Evolutionary conservation across 2,888 invertebrate species (phyloP).

Genomic region (Cephus rjabovi): DNA sequence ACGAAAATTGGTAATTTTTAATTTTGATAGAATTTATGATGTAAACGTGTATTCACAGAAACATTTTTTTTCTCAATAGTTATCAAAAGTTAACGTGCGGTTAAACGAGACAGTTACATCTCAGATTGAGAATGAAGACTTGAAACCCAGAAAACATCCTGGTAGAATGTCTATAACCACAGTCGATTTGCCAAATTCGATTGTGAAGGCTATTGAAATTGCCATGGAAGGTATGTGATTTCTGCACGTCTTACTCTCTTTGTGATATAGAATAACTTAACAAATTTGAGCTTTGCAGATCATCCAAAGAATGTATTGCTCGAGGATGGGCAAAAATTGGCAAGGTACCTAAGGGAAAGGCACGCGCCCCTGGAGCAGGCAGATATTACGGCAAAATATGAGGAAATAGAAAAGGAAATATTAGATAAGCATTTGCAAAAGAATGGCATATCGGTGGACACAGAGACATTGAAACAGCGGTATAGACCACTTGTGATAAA

Average conservation of each 20-base stretch:
- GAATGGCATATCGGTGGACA: slow-evolving; percentile 61
- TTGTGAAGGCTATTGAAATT: slow-evolving; percentile 71
- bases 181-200: slow-evolving; percentile 72
- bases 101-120: slow-evolving; percentile 69
- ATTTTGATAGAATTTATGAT: not conserved
- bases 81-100: slow-evolving; percentile 61
- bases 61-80: slow-evolving; percentile 41
- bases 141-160: slow-evolving; percentile 80
- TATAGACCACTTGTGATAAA: slow-evolving; percentile 63
- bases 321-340: slow-evolving; percentile 66
- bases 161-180: slow-evolving; percentile 73
- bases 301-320: not conserved
- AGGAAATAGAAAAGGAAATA: slow-evolving; percentile 29
- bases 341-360: slow-evolving; percentile 73
- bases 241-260: not conserved
- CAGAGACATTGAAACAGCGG: slow-evolving; percentile 63
- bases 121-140: slow-evolving; percentile 68
- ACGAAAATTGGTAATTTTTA: slow-evolving; percentile 6
- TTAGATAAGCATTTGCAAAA: not conserved
- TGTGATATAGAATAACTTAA: not conserved
- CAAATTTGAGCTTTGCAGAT: not conserved
- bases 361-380: slow-evolving; percentile 75
- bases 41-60: not conserved
- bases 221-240: slow-evolving; percentile 67
- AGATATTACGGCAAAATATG: slow-evolving; percentile 67